These are phyloP conservation scores for Caerostris extrusa DNA, from an alignment of 1,140 invertebrate species.

Conservation along the genomic window DNA sequence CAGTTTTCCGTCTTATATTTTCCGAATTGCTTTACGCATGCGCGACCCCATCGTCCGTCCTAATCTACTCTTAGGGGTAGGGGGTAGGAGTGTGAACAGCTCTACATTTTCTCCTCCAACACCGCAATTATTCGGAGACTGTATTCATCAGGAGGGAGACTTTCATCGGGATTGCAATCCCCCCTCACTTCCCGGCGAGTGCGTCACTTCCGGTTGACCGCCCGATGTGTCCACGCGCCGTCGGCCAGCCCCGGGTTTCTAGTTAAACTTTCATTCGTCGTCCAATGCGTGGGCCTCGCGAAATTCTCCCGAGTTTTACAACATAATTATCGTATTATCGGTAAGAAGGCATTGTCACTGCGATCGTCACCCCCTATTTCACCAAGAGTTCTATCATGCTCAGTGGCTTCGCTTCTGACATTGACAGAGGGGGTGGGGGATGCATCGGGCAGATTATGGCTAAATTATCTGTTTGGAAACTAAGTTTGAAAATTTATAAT, in stretches of 20 bases:
- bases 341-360: background rate
- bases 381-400: too few relatives aligned
- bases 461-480: too few relatives aligned
- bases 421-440: too few relatives aligned
- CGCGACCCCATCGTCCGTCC: background rate
- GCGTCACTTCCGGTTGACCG: conserved; percentile 57
- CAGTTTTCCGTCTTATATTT: too few relatives aligned
- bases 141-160: conserved; percentile 46
- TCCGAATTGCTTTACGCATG: too few relatives aligned
- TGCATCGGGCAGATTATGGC: too few relatives aligned
- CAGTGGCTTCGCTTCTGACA: too few relatives aligned
- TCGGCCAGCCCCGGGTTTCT: background rate
- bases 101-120: background rate
- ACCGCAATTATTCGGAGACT: conserved; percentile 11
- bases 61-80: background rate
- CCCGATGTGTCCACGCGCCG: background rate
- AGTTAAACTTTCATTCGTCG: conserved; percentile 71
- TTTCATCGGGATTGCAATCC: background rate
- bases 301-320: conserved; percentile 30
- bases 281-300: background rate
- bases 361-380: too few relatives aligned
- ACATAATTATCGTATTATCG: conserved; percentile 57
- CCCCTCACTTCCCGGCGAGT: too few relatives aligned
- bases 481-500: too few relatives aligned
- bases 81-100: background rate